Evolutionary conservation across 1,140 invertebrate species (phyloP), one percentile per base, ranked within the genome.

Genomic region (Thereuonema tuberculata): DNA sequence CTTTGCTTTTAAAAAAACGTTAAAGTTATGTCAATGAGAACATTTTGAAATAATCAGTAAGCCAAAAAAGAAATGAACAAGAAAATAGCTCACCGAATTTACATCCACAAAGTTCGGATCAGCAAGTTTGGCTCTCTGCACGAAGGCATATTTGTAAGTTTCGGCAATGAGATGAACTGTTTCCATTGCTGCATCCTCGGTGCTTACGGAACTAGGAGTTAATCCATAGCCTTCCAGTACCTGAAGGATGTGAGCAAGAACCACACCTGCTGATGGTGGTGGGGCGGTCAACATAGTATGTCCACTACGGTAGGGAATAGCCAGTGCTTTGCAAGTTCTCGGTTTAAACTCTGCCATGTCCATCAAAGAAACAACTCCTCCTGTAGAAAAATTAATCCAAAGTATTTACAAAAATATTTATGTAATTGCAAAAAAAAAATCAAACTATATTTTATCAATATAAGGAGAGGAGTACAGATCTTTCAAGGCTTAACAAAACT

Each of bases 101-200:
- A 88, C 78, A 69, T 83, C 73, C 25, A 85, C 77, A 72, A 84
- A 92, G 60, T 80, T 75, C n/a, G 78, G 78, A 76, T 99, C 95
- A 0, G 86, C 93, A 17, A 99, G 70, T 66, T 84, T 77, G 2
- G 84, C 85, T 61, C 93, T 78, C 52, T 81, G 79, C 0, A 91
- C 92, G 69, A 86, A 98, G 0, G 88, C 89, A 73, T 87, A 92
- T 71, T 99, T 99, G 64, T 91, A 86, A 0, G 91, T 81, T 72
- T 99, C 95, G 17, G 85, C 77, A 26, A 96, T 86, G 61, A 87
- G 80, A 69, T 96, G 92, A 71, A 87, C 85, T 0, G 86, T 91
- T 0, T 79, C 70, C 1, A 84, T 59, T 2, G 67, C 61, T 21
- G 66, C 56, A 37, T 67, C 64, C 31, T 37, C 31, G 5, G 31